Evolutionary conservation across 1,140 invertebrate genomes (phyloP), one percentile per base, ranked within the genome.

Genomic region (Cecropterus lyciades): DNA sequence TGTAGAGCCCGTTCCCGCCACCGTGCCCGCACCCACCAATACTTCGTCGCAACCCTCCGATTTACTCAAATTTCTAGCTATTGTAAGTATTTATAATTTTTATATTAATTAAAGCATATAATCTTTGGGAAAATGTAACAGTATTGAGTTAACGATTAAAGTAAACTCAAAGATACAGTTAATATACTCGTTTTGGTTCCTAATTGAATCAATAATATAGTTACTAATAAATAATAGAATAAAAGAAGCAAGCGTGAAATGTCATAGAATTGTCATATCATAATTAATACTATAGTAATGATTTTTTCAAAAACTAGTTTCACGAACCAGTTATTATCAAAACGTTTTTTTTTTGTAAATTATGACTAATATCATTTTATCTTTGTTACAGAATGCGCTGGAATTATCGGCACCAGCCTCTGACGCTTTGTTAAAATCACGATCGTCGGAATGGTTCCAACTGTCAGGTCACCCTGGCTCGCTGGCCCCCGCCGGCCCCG

Each of bases 381-480:
- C 79, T 55, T 84, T 87, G 82, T 95, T 95, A n/a, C 92, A 98
- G 97, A 98, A 98, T 92, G 97, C 98, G 43, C 93, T 99, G 73
- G 98, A 99, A 81, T 92, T 99, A 69, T 97, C 97, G 59, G 97
- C 97, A 6, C 97, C 98, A 37, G 98, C 98, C 33, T 97, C 97
- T 74, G 97, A 98, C 80, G 94, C 97, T 16, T 92, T 98, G 24
- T 85, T 98, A 49, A 97, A 96, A 74, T 96, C 96, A 64, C 93
- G 93, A 30, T 93, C 86, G 37, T 90, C 75, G 37, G 92, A 93
- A 67, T 99, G 98, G 98, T 96, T 99, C 86, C 98, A 99, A 89
- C 90, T 99, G 48, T 97, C 98, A 11, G 98, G 98, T 0, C 98
- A 99, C 90, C 95, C 95, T 60, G 97, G 98, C 46, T 97, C 97